phyloP scores from a whole-genome alignment of 2,888 invertebrate species.

The Drosophila gaucha region DNA sequence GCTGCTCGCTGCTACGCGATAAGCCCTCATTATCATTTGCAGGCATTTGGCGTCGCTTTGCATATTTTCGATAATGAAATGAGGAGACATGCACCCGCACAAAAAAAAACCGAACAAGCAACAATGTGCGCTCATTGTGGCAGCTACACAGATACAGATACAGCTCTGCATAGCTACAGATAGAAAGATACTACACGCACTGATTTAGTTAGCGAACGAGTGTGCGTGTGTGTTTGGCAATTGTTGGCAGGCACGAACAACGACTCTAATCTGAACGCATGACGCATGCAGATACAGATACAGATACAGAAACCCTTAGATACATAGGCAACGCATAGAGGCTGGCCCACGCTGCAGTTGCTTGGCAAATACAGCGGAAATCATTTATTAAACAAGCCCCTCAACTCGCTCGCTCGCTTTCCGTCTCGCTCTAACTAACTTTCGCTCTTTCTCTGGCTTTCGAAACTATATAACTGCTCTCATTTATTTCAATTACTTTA shows the following conservation, averaged over 20 bases:
- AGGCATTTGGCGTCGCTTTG: constrained; percentile 46
- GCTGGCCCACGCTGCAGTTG: constrained; percentile 51
- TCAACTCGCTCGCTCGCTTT: constrained; percentile 4
- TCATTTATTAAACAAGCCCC: constrained; percentile 71
- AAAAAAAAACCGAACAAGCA: constrained; percentile 24
- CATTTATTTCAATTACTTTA: constrained; percentile 78
- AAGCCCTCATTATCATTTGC: constrained; percentile 78
- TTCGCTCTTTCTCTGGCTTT: not conserved
- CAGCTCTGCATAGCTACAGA: constrained; percentile 23
- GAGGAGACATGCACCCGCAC: constrained; percentile 75
- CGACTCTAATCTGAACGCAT: constrained; percentile 65
- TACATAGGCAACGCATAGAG: constrained; percentile 29
- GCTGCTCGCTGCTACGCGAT: too few relatives aligned
- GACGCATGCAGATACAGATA: constrained; percentile 63
- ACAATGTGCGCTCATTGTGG: constrained; percentile 73
- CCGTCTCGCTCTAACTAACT: not conserved
- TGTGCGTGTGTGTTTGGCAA: constrained; percentile 33
- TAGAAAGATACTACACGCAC: constrained; percentile 51
- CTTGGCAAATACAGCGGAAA: constrained; percentile 57
- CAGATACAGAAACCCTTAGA: constrained; percentile 21
- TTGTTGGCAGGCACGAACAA: constrained; percentile 71
- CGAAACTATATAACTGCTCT: constrained; percentile 35
- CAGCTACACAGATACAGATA: constrained; percentile 21
- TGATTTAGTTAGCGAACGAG: constrained; percentile 44
- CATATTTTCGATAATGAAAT: constrained; percentile 73